Evolutionary conservation across 2,888 invertebrate genomes (phyloP).

Genomic region (Poecilobothrus nobilitatus): DNA sequence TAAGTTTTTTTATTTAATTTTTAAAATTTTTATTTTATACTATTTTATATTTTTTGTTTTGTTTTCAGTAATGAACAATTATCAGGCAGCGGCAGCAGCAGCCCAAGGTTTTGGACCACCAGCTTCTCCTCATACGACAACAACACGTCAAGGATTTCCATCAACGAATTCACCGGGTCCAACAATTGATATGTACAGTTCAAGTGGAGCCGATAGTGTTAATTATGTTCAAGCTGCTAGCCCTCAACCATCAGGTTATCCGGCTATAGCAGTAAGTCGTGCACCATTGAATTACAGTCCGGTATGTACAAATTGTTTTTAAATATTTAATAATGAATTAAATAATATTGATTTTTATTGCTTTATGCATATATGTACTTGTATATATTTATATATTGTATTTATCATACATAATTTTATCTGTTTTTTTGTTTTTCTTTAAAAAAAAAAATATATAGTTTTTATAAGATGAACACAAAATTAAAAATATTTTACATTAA

Average conservation of each 20-base stretch:
- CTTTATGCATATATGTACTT: neutral
- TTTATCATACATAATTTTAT: neutral
- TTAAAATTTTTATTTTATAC: too few species aligned
- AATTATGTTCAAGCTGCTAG: slow-evolving; percentile 96
- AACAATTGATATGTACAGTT: slow-evolving; percentile 87
- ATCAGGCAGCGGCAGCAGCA: slow-evolving; percentile 73
- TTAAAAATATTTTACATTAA: too few species aligned
- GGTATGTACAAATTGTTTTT: slow-evolving; percentile 52
- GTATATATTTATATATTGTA: neutral
- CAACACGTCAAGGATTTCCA: slow-evolving; percentile 69
- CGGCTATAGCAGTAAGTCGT: slow-evolving; percentile 86
- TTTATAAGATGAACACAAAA: too few species aligned
- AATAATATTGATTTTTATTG: neutral
- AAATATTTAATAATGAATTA: neutral
- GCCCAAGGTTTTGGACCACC: slow-evolving; percentile 73
- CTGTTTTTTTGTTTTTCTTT: neutral
- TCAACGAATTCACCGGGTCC: slow-evolving; percentile 88
- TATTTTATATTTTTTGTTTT: too few species aligned
- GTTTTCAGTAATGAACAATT: slow-evolving; percentile 86
- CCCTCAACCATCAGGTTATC: slow-evolving; percentile 93
- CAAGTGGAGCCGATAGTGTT: slow-evolving; percentile 74
- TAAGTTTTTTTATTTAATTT: too few species aligned
- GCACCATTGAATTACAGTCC: slow-evolving; percentile 89
- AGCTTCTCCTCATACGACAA: slow-evolving; percentile 70
- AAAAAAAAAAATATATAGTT: too few species aligned